Evolutionary conservation across 2,113 vertebrate species (phyloP).

Genomic region (Alligator sinensis): DNA sequence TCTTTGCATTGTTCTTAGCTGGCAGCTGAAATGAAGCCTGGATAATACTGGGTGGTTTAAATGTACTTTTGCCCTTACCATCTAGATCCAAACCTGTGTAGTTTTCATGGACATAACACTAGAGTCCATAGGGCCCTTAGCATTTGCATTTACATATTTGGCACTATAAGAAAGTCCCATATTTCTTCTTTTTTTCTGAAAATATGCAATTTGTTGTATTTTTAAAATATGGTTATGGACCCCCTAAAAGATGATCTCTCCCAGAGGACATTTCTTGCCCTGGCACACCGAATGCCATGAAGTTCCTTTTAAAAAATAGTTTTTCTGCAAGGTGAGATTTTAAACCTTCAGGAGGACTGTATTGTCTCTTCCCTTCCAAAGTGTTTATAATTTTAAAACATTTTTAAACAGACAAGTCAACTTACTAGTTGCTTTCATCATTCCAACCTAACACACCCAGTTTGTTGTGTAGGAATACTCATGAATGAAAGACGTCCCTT

Average conservation of each 20-base stretch:
- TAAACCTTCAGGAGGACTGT: not conserved
- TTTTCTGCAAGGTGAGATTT: not conserved
- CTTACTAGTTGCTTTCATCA: not conserved
- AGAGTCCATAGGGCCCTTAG: not conserved
- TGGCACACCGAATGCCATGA: not conserved
- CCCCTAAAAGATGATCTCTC: not conserved
- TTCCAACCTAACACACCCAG: rapidly evolving
- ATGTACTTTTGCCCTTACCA: not conserved
- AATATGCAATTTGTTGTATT: not conserved
- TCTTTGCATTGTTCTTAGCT: not conserved
- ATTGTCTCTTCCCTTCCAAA: not conserved
- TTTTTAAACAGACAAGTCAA: not conserved
- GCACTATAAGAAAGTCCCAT: not conserved
- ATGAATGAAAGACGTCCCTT: rapidly evolving
- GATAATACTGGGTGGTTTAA: not conserved
- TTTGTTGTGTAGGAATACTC: rapidly evolving
- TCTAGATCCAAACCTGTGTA: not conserved
- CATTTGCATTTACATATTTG: not conserved
- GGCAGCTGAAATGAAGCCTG: not conserved
- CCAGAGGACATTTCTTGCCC: not conserved
- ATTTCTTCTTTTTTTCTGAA: not conserved
- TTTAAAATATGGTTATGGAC: not conserved
- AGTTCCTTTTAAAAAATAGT: not conserved
- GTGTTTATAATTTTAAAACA: not conserved
- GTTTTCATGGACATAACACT: not conserved